Conservation (phyloP, 2,888 invertebrate species). For the Drosophila kambysellisi region DNA sequence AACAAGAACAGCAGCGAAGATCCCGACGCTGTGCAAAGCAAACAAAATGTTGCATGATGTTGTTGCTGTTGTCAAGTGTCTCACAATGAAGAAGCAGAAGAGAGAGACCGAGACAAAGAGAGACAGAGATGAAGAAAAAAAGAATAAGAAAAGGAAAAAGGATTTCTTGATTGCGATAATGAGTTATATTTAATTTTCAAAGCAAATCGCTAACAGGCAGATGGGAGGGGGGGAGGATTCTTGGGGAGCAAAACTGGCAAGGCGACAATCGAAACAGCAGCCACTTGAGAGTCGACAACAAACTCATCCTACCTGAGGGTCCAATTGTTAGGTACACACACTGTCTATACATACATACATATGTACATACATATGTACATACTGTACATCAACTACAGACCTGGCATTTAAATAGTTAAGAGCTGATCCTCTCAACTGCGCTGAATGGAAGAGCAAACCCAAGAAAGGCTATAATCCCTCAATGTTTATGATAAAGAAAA, state of each 20-base stretch:
- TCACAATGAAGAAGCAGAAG: constrained; percentile 31
- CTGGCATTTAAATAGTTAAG: constrained; percentile 40
- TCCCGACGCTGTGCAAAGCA: constrained; percentile 29
- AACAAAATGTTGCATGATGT: constrained; percentile 32
- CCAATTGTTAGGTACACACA: constrained; percentile 13
- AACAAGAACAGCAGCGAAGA: constrained; percentile 24
- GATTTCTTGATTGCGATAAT: constrained; percentile 80
- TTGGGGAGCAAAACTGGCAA: not conserved
- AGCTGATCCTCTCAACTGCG: constrained; percentile 19
- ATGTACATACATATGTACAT: not conserved
- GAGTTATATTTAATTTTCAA: constrained; percentile 76
- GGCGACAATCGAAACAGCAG: constrained; percentile 57
- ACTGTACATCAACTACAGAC: not conserved
- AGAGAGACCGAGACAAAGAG: not conserved
- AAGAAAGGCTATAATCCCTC: not conserved
- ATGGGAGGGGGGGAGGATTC: too few relatives aligned
- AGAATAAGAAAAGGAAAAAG: constrained; percentile 41
- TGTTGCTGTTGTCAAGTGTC: constrained; percentile 62
- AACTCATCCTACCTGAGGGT: constrained; percentile 40
- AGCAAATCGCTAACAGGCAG: constrained; percentile 36
- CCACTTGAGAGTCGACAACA: constrained; percentile 55
- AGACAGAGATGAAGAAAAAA: not conserved
- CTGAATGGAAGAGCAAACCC: not conserved
- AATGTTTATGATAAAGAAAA: not conserved
- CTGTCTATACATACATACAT: not conserved